phyloP scores from a whole-genome alignment of 1,140 invertebrate genomes.

The Scaptomyza pallida region DNA sequence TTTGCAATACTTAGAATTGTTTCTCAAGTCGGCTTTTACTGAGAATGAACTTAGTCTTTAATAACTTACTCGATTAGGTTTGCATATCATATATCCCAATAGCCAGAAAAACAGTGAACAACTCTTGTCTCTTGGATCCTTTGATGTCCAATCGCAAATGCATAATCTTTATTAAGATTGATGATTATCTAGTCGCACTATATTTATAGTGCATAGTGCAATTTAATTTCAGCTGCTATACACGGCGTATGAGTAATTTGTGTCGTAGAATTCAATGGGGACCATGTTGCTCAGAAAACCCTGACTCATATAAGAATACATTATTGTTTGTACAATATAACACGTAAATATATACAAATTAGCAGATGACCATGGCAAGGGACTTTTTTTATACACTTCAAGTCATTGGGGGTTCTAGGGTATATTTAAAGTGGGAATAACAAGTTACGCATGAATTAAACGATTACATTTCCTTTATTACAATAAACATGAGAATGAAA shows the following conservation, averaged over 20 bases:
- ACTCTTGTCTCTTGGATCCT: no score
- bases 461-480: no score
- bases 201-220: not conserved
- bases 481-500: no score
- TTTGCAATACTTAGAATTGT: conserved; percentile 25
- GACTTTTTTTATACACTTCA: conserved; percentile 9
- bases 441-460: not conserved
- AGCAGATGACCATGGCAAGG: conserved; percentile 28
- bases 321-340: conserved; percentile 5
- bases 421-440: conserved; percentile 8
- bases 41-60: no score
- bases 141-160: no score
- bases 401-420: not conserved
- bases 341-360: not conserved
- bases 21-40: no score
- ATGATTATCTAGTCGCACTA: not conserved
- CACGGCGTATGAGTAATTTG: conserved; percentile 55
- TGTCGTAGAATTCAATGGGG: conserved; percentile 26
- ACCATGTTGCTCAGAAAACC: not conserved
- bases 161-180: not conserved
- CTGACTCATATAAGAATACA: conserved; percentile 39
- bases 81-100: no score
- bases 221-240: conserved; percentile 7
- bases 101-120: no score
- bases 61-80: no score